phyloP scores from a whole-genome alignment of 2,797 vertebrate genomes.

The Notamacropus eugenii region DNA sequence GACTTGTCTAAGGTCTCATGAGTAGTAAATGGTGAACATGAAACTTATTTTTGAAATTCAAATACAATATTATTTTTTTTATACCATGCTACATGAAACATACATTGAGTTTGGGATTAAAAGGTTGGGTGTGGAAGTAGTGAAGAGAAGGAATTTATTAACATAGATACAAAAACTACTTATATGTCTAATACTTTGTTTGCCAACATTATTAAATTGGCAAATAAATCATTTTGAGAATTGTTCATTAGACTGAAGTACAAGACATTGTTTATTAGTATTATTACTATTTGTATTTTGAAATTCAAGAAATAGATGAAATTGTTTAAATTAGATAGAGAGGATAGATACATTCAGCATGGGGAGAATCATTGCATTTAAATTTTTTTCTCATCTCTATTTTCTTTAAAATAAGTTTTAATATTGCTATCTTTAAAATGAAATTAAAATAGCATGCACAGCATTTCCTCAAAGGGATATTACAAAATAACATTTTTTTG shows the following conservation, averaged over 20 bases:
- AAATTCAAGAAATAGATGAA: conserved; percentile 14
- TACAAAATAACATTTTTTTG: not conserved
- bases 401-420: not conserved
- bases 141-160: not conserved
- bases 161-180: not conserved
- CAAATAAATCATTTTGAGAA: conserved; percentile 15
- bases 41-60: not conserved
- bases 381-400: conserved; percentile 2
- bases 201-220: not conserved
- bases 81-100: not conserved
- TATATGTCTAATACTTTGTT: not conserved
- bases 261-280: not conserved
- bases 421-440: conserved; percentile 39
- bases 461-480: conserved; percentile 4
- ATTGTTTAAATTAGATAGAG: conserved; percentile 1
- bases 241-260: conserved; percentile 21
- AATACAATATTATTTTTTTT: not conserved
- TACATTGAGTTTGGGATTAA: not conserved
- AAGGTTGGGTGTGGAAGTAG: too few species aligned
- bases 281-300: not conserved
- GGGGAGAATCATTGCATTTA: not conserved
- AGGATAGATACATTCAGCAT: not conserved
- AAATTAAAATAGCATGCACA: conserved; percentile 9
- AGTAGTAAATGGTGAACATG: not conserved
- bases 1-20: not conserved